These are phyloP conservation scores for Stegophylla sp. DNA, from an alignment of 2,888 invertebrate species.

Conservation along the genomic window DNA sequence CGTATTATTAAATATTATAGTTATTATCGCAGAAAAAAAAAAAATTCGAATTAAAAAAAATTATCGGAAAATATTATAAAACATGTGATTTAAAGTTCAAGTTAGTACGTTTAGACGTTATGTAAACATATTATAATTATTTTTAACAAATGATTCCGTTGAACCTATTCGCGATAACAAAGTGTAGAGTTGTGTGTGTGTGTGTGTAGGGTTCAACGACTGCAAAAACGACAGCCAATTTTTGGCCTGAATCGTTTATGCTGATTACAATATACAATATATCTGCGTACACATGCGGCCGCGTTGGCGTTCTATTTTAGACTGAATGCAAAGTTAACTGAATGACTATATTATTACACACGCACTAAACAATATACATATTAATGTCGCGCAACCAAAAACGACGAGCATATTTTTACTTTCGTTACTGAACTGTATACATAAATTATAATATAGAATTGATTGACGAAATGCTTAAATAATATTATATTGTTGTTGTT, in stretches of 20 bases:
- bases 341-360: background rate
- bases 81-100: constrained; percentile 16
- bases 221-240: constrained; percentile 46
- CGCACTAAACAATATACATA: background rate
- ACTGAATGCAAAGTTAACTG: too few relatives aligned
- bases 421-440: background rate
- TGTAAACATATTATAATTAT: constrained; percentile 26
- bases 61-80: background rate
- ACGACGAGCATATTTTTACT: background rate
- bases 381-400: background rate
- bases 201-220: constrained; percentile 50
- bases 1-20: background rate
- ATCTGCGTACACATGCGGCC: constrained; percentile 12
- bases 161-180: constrained; percentile 55
- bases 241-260: constrained; percentile 34
- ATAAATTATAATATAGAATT: constrained; percentile 2
- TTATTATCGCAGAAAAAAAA: background rate
- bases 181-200: too few relatives aligned
- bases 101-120: constrained; percentile 9
- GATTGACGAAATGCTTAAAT: background rate
- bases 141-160: constrained; percentile 52
- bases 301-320: background rate
- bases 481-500: background rate
- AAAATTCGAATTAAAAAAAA: constrained; percentile 10
- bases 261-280: background rate